These are phyloP conservation scores for Leptinotarsa lineolata DNA, from an alignment of 1,140 invertebrate species.

Conservation along the genomic window DNA sequence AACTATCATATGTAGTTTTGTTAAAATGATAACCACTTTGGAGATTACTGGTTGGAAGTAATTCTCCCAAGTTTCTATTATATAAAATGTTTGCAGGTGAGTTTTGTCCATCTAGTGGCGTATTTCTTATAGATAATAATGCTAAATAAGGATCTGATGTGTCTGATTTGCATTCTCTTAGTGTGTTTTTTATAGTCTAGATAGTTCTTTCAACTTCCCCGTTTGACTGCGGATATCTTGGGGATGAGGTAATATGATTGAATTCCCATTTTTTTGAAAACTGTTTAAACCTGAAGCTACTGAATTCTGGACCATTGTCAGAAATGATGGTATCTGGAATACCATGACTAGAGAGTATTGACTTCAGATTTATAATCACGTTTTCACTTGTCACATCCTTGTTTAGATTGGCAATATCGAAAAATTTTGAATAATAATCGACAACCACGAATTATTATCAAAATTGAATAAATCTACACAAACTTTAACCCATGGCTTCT, in stretches of 20 bases:
- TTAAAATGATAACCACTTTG: background rate
- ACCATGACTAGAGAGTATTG: constrained; percentile 46
- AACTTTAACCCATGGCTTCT: constrained; percentile 49
- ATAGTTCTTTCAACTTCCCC: background rate
- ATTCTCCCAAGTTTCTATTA: background rate
- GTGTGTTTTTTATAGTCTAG: background rate
- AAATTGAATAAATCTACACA: constrained; percentile 48
- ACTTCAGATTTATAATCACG: constrained; percentile 27
- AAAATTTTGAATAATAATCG: constrained; percentile 53
- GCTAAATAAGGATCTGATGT: background rate
- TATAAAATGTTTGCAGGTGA: background rate
- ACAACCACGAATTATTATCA: constrained; percentile 47
- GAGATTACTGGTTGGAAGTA: background rate
- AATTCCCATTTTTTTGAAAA: constrained; percentile 2
- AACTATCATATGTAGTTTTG: background rate
- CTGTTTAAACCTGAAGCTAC: background rate
- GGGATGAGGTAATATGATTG: background rate
- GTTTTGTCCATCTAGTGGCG: background rate
- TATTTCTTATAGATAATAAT: background rate
- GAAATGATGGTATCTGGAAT: constrained; percentile 51
- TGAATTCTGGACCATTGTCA: constrained; percentile 56
- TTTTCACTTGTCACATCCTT: background rate
- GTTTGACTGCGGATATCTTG: constrained; percentile 1
- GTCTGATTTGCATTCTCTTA: background rate
- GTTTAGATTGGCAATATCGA: constrained; percentile 38